These are phyloP conservation scores for Dolomedes plantarius DNA, from an alignment of 2,888 invertebrate genomes.

Conservation along the genomic window DNA sequence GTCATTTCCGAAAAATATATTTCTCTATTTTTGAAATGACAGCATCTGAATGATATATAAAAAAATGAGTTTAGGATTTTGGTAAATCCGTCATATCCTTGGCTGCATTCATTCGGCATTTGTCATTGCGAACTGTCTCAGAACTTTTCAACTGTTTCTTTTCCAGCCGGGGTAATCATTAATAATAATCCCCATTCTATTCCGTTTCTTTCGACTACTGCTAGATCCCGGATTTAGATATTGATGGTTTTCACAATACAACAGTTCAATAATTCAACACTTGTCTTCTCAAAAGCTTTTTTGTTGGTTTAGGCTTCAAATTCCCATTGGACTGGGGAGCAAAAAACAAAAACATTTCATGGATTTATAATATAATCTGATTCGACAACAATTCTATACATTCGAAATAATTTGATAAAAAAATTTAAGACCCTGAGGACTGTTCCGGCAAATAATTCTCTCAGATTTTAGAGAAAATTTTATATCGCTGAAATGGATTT, in stretches of 20 bases:
- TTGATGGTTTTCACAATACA: constrained; percentile 15
- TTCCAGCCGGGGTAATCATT: constrained; percentile 11
- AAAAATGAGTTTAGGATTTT: constrained; percentile 21
- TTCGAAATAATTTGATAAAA: no score
- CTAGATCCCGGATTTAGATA: constrained; percentile 21
- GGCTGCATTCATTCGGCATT: constrained; percentile 17
- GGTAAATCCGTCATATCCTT: constrained; percentile 23
- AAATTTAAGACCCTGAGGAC: no score
- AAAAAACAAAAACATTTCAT: neutral
- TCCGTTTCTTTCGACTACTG: constrained; percentile 2
- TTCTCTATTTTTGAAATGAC: constrained; percentile 21
- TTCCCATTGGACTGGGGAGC: neutral
- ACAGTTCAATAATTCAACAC: constrained; percentile 22
- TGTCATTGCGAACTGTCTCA: constrained; percentile 24
- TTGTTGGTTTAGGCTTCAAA: neutral
- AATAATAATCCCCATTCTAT: constrained; percentile 26
- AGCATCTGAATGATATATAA: constrained; percentile 33
- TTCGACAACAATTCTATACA: no score
- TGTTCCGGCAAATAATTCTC: no score
- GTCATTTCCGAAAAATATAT: neutral
- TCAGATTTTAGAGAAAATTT: no score
- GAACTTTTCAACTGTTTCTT: constrained; percentile 25
- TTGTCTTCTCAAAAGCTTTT: constrained; percentile 5
- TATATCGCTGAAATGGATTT: no score
- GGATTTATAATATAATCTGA: no score